A percentile compares a stretch with the other conserved stretches of the same genome.
phyloP scores from a whole-genome alignment of 2,888 invertebrate genomes.

The Sinotaia quadrata region DNA sequence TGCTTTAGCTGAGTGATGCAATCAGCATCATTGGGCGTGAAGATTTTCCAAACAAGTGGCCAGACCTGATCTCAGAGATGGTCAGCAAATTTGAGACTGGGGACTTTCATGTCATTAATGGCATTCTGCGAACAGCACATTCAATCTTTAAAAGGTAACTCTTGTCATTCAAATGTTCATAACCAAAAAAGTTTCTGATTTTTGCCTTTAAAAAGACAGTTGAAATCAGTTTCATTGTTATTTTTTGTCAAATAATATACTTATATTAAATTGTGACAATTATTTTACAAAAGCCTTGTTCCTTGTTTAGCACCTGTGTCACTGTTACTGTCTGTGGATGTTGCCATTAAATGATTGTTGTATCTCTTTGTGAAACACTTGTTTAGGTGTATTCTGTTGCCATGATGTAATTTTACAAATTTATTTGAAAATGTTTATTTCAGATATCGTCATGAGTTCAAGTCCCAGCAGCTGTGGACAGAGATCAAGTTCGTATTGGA shows the following conservation, averaged over 20 bases:
- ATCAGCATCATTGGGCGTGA: conserved; percentile 95
- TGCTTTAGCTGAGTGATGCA: conserved; percentile 84
- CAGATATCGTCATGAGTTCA: conserved; percentile 92
- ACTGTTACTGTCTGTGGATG: background rate
- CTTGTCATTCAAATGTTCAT: too few relatives aligned
- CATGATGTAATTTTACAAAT: background rate
- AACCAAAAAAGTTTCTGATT: too few relatives aligned
- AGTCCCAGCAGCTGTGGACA: conserved; percentile 93
- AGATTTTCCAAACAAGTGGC: conserved; percentile 98
- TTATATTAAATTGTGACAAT: too few relatives aligned
- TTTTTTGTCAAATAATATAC: too few relatives aligned
- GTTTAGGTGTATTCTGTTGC: background rate
- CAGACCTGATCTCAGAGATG: conserved; percentile 92
- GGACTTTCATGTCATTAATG: conserved; percentile 95
- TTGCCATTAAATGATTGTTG: background rate
- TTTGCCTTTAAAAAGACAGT: too few relatives aligned
- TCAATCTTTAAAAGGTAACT: conserved; percentile 88
- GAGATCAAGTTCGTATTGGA: conserved; percentile 98
- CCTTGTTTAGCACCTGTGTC: background rate
- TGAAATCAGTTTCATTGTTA: too few relatives aligned
- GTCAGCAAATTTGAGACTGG: conserved; percentile 88
- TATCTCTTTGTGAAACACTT: background rate
- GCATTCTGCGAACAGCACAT: conserved; percentile 94
- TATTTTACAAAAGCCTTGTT: too few relatives aligned
- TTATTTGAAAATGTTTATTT: conserved; percentile 26